phyloP scores from a whole-genome alignment of 2,113 vertebrate genomes.

The Serinus canaria region DNA sequence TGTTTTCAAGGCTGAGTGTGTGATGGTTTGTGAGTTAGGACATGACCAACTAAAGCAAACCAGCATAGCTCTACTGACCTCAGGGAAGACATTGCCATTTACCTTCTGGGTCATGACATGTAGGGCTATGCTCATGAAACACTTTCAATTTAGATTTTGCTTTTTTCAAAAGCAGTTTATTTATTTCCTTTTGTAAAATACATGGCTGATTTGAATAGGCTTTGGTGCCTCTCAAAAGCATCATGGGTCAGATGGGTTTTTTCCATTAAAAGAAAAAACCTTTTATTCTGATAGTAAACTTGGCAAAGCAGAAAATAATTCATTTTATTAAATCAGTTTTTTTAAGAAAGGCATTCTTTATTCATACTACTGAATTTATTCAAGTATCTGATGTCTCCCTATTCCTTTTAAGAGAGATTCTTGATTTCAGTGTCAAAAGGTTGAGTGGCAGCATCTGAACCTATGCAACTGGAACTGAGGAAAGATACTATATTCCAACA shows the following conservation, averaged over 20 bases:
- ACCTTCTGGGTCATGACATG: accelerated
- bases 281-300: background rate
- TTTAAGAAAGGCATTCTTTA: background rate
- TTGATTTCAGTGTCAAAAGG: background rate
- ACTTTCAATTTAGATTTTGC: background rate
- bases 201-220: background rate
- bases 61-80: background rate
- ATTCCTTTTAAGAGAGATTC: background rate
- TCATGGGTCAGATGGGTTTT: background rate
- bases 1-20: background rate
- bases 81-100: background rate
- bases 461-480: background rate
- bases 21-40: background rate
- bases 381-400: background rate
- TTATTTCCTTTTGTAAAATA: background rate
- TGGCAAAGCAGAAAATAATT: constrained; percentile 15
- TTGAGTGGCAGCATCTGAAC: background rate
- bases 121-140: background rate
- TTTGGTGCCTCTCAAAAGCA: background rate
- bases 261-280: background rate
- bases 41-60: background rate
- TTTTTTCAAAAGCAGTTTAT: background rate
- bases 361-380: background rate
- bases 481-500: background rate
- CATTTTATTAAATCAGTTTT: background rate